Percentiles rank a stretch among this genome's conserved stretches.
phyloP scores from a whole-genome alignment of 1,140 invertebrate genomes.

The Anoplolepis gracilipes region DNA sequence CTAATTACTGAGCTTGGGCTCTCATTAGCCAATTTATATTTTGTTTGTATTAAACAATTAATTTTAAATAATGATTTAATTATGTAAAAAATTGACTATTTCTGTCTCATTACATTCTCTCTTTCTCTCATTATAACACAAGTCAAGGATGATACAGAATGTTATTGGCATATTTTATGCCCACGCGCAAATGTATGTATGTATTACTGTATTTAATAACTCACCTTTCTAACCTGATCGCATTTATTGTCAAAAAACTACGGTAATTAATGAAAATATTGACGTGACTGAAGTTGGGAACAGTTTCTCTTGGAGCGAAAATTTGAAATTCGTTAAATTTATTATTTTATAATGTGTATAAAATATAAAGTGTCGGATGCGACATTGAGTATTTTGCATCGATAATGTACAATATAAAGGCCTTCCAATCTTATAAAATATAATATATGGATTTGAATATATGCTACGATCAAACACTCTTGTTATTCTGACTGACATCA shows the following conservation, averaged over 20 bases:
- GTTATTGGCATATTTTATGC: background rate
- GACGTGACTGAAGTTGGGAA: too few relatives aligned
- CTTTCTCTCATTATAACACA: background rate
- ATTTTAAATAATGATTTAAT: too few relatives aligned
- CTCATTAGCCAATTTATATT: too few relatives aligned
- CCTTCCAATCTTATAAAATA: too few relatives aligned
- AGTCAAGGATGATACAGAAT: conserved; percentile 7
- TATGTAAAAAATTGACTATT: background rate
- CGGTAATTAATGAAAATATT: too few relatives aligned
- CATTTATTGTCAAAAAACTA: too few relatives aligned
- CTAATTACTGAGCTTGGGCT: too few relatives aligned
- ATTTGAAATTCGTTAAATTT: too few relatives aligned
- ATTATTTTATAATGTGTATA: too few relatives aligned
- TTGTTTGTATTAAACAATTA: too few relatives aligned
- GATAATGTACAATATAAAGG: background rate
- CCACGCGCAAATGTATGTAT: background rate
- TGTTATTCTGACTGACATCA: conserved; percentile 71
- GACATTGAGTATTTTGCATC: background rate
- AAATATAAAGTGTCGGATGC: background rate
- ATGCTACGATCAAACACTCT: conserved; percentile 72
- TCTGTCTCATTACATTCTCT: background rate
- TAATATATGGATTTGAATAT: background rate
- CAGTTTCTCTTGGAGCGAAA: too few relatives aligned
- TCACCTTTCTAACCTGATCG: conserved; percentile 19
- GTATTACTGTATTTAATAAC: conserved; percentile 29